Evolutionary conservation across 2,113 vertebrate genomes (phyloP).

Genomic region (Galeopterus variegatus): DNA sequence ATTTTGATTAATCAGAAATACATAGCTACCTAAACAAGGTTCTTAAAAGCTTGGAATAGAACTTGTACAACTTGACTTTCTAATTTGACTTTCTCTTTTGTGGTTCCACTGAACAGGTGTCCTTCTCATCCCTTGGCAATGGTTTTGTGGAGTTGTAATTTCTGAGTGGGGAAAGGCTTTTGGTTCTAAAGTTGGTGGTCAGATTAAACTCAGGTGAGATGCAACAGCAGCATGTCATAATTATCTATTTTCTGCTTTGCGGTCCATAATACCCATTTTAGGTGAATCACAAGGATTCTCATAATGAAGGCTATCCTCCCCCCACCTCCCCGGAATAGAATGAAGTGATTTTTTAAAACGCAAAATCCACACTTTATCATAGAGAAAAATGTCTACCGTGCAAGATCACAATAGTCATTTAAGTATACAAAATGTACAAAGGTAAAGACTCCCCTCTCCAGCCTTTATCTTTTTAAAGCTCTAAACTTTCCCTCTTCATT

Average conservation of each 20-base stretch:
- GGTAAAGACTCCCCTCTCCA: background rate
- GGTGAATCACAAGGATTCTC: background rate
- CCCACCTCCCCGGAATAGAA: background rate
- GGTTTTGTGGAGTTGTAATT: background rate
- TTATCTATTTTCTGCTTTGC: background rate
- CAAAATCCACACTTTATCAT: background rate
- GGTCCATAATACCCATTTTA: background rate
- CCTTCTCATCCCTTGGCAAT: too few relatives aligned
- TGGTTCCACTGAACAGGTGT: background rate
- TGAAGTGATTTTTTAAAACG: background rate
- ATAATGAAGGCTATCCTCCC: background rate
- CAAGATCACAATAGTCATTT: background rate
- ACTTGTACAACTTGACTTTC: background rate
- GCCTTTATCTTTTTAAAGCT: background rate
- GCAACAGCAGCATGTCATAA: accelerated
- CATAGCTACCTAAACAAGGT: too few relatives aligned
- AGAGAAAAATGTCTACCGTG: background rate
- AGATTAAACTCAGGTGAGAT: background rate
- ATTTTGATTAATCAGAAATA: background rate
- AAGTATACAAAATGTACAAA: background rate
- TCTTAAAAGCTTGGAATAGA: background rate
- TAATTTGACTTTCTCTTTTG: background rate
- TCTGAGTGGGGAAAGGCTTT: background rate
- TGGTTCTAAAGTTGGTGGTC: background rate
- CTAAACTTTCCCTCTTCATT: background rate